Conservation (phyloP, 2,888 invertebrate species). For the Epinotia ramella region DNA sequence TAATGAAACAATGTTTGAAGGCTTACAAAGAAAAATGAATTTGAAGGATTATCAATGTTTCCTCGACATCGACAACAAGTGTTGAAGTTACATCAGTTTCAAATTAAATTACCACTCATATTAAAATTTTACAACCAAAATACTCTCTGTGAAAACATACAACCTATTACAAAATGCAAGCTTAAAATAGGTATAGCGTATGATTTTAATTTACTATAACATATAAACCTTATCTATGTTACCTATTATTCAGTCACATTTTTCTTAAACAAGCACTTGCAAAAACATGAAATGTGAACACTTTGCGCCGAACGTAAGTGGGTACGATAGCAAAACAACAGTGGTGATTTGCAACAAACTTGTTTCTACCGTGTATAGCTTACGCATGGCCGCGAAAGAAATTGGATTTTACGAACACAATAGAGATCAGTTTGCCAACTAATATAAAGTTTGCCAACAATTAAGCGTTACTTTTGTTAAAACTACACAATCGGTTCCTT, state of each 20-base stretch:
- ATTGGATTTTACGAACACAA: slow-evolving; percentile 19
- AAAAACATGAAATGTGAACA: slow-evolving; percentile 72
- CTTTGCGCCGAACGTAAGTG: slow-evolving; percentile 49
- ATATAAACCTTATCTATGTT: slow-evolving; percentile 59
- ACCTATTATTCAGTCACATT: slow-evolving; percentile 82
- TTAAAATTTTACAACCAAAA: background rate
- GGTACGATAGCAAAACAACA: slow-evolving; percentile 37
- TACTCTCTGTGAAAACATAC: slow-evolving; percentile 35
- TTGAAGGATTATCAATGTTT: background rate
- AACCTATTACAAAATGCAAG: slow-evolving; percentile 55
- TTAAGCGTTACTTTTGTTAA: slow-evolving; percentile 35
- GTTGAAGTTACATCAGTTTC: no score
- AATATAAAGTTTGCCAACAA: slow-evolving; percentile 40
- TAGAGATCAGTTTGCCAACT: slow-evolving; percentile 34
- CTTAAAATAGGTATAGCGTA: slow-evolving; percentile 51
- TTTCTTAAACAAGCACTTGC: slow-evolving; percentile 75
- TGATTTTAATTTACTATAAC: slow-evolving; percentile 53
- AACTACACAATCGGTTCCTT: slow-evolving; percentile 38
- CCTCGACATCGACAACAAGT: background rate
- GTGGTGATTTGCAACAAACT: slow-evolving; percentile 30
- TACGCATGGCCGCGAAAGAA: slow-evolving; percentile 9
- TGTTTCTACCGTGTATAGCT: background rate
- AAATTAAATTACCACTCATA: background rate
- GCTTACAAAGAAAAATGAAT: background rate
- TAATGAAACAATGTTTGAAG: background rate